These are phyloP conservation scores for Julus scandinavius DNA, from an alignment of 2,888 invertebrate genomes.

Conservation along the genomic window DNA sequence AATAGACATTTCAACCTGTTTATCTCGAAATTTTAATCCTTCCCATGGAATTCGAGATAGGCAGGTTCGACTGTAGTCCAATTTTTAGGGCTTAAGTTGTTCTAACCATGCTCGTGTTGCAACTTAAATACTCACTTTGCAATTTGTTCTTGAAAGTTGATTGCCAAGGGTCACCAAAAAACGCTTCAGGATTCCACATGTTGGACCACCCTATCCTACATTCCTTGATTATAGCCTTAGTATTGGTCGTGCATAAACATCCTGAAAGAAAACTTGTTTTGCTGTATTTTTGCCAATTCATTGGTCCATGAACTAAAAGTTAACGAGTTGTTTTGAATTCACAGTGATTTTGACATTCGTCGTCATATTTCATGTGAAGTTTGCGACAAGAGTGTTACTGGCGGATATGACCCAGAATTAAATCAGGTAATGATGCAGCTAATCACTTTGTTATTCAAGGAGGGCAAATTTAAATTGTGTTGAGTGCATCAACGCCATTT, in stretches of 20 bases:
- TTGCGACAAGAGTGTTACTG: constrained; percentile 84
- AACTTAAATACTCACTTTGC: too few relatives aligned
- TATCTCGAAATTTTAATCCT: too few relatives aligned
- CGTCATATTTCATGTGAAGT: constrained; percentile 93
- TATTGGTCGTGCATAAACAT: background rate
- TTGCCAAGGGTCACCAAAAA: too few relatives aligned
- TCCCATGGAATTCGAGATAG: too few relatives aligned
- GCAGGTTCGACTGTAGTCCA: too few relatives aligned
- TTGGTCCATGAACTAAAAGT: background rate
- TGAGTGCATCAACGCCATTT: background rate
- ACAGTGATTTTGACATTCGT: constrained; percentile 81
- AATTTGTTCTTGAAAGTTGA: too few relatives aligned
- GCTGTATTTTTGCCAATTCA: background rate
- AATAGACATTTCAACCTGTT: too few relatives aligned
- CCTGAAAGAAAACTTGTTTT: background rate
- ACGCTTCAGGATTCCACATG: too few relatives aligned
- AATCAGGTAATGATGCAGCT: constrained; percentile 73
- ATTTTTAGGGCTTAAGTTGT: too few relatives aligned
- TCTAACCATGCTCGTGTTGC: too few relatives aligned
- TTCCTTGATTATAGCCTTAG: background rate
- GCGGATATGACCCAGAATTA: constrained; percentile 86
- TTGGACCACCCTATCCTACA: too few relatives aligned
- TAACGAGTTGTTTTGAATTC: constrained; percentile 63
- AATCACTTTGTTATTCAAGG: constrained; percentile 60
- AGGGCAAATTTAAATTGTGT: background rate